Conservation (phyloP, 1,140 invertebrate species). For the Leptinotarsa lineolata region DNA sequence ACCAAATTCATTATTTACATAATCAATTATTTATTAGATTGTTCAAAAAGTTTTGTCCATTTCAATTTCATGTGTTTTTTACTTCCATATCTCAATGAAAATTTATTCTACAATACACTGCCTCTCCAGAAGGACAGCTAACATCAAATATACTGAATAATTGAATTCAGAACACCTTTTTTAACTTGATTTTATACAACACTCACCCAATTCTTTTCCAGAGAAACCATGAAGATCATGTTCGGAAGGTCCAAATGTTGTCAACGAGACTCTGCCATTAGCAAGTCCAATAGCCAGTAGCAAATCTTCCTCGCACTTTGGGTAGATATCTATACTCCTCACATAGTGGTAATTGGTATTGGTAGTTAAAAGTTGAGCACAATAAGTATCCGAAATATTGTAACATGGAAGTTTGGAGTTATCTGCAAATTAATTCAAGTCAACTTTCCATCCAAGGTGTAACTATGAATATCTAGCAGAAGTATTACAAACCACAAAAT, state of each 20-base stretch:
- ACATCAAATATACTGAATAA: neutral
- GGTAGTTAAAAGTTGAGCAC: slow-evolving; percentile 69
- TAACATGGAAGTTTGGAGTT: slow-evolving; percentile 59
- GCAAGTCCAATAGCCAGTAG: slow-evolving; percentile 83
- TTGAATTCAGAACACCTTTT: neutral
- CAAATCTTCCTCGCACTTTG: slow-evolving; percentile 71
- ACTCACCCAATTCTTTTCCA: slow-evolving; percentile 77
- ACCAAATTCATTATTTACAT: too few relatives aligned
- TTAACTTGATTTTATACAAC: too few relatives aligned
- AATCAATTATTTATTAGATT: too few relatives aligned
- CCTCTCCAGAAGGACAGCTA: neutral
- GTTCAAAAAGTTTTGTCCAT: too few relatives aligned
- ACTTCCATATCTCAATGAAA: too few relatives aligned
- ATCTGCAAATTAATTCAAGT: slow-evolving; percentile 23
- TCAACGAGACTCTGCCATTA: slow-evolving; percentile 83
- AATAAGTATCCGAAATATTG: slow-evolving; percentile 68
- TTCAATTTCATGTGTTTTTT: too few relatives aligned
- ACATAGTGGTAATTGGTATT: slow-evolving; percentile 70
- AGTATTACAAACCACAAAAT: slow-evolving; percentile 7
- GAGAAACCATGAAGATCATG: slow-evolving; percentile 69
- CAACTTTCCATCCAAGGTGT: slow-evolving; percentile 20
- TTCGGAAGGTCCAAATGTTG: slow-evolving; percentile 74
- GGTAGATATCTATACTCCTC: slow-evolving; percentile 81
- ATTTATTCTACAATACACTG: too few relatives aligned
- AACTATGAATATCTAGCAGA: slow-evolving; percentile 29